Evolutionary conservation across 1,140 invertebrate genomes (phyloP).

Genomic region (Apis florea): DNA sequence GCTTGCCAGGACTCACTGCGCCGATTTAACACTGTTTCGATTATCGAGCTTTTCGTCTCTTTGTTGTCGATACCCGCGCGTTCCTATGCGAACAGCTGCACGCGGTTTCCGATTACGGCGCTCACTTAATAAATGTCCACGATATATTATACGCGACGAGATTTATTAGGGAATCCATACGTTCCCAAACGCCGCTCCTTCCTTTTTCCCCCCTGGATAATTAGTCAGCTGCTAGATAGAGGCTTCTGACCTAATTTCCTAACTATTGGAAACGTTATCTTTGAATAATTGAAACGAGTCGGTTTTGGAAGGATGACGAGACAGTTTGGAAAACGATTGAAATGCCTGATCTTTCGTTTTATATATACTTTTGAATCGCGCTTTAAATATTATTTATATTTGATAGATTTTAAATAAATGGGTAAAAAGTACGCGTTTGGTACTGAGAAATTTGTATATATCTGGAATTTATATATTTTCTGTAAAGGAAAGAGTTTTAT

Average conservation of each 20-base stretch:
- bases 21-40: slow-evolving; percentile 17
- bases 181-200: background rate
- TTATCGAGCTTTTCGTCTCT: slow-evolving; percentile 20
- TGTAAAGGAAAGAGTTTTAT: too few species aligned
- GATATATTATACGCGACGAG: background rate
- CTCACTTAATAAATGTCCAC: slow-evolving; percentile 8
- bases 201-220: background rate
- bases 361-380: too few species aligned
- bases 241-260: background rate
- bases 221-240: background rate
- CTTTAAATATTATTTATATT: too few species aligned
- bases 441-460: too few species aligned
- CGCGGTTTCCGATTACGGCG: background rate
- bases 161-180: slow-evolving; percentile 6
- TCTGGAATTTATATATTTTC: too few species aligned
- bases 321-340: too few species aligned
- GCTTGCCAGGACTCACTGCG: background rate
- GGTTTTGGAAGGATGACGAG: background rate
- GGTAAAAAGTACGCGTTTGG: too few species aligned
- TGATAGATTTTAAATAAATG: too few species aligned
- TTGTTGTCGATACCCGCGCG: background rate
- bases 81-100: slow-evolving; percentile 25
- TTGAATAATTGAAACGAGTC: too few species aligned
- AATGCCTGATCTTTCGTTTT: too few species aligned
- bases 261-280: background rate